These are phyloP conservation scores for Laticauda colubrina DNA, from an alignment of 2,113 vertebrate genomes.

Conservation along the genomic window DNA sequence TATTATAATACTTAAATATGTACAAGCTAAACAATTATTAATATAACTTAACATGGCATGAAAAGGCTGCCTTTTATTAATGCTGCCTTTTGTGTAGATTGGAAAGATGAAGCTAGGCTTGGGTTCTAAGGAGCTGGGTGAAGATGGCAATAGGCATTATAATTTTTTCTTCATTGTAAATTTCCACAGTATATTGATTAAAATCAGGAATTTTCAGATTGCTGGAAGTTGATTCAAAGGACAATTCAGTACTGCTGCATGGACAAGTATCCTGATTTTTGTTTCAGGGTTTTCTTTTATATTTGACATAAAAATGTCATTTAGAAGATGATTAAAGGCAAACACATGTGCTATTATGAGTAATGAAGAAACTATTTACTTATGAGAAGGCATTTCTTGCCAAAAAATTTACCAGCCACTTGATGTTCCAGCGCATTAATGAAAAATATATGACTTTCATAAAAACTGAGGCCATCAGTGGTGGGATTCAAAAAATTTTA, in stretches of 20 bases:
- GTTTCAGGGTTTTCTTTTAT: constrained; percentile 34
- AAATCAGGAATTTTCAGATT: neutral
- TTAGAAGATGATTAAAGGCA: constrained; percentile 33
- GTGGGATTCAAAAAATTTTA: too few relatives aligned
- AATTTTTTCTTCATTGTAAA: neutral
- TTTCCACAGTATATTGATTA: neutral
- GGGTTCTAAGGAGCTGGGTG: neutral
- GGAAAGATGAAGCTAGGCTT: neutral
- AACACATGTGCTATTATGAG: neutral
- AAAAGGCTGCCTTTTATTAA: neutral
- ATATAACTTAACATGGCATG: neutral
- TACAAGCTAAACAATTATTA: neutral
- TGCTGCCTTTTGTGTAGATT: neutral
- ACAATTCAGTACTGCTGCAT: neutral
- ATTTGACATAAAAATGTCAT: constrained; percentile 28
- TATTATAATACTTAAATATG: neutral
- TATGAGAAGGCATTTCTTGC: constrained; percentile 24
- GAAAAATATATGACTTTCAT: constrained; percentile 6
- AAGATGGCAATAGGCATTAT: neutral
- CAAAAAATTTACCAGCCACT: constrained; percentile 2
- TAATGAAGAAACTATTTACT: constrained; percentile 37
- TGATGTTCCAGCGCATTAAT: neutral
- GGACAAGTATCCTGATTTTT: constrained; percentile 6
- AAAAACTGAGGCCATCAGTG: neutral
- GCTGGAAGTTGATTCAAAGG: neutral